Conservation (phyloP, 2,113 vertebrate species). For the Rhinoderma darwinii region DNA sequence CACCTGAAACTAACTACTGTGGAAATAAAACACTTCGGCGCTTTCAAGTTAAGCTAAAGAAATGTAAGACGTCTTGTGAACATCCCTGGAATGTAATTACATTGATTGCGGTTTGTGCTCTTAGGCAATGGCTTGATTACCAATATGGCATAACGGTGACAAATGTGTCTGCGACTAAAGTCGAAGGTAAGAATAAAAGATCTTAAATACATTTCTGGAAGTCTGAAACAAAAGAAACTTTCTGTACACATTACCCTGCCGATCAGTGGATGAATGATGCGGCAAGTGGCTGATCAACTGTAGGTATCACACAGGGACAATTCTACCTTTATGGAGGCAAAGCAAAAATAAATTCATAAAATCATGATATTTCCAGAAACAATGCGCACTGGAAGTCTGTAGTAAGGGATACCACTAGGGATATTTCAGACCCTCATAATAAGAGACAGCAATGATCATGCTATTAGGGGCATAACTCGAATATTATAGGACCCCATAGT, state of each 20-base stretch:
- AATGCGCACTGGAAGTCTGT: too few relatives aligned
- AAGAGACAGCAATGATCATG: too few relatives aligned
- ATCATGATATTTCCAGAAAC: background rate
- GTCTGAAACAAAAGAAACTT: background rate
- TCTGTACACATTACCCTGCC: background rate
- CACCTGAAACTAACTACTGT: constrained; percentile 18
- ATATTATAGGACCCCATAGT: too few relatives aligned
- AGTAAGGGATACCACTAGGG: too few relatives aligned
- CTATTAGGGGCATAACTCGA: too few relatives aligned
- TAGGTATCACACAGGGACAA: background rate
- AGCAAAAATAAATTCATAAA: background rate
- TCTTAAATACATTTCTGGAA: background rate
- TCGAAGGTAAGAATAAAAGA: background rate
- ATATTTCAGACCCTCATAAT: too few relatives aligned
- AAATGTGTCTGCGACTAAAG: constrained; percentile 16
- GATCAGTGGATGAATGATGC: background rate
- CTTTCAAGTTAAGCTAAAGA: background rate
- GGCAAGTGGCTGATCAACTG: background rate
- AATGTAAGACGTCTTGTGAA: background rate
- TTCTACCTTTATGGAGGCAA: too few relatives aligned
- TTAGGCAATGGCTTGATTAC: constrained; percentile 44
- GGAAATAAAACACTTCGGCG: constrained; percentile 27
- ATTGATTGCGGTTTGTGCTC: constrained; percentile 46
- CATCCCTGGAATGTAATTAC: constrained; percentile 40
- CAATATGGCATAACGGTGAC: constrained; percentile 40